Conservation (phyloP, 2,113 vertebrate species). For the Paradoxurus hermaphroditus region DNA sequence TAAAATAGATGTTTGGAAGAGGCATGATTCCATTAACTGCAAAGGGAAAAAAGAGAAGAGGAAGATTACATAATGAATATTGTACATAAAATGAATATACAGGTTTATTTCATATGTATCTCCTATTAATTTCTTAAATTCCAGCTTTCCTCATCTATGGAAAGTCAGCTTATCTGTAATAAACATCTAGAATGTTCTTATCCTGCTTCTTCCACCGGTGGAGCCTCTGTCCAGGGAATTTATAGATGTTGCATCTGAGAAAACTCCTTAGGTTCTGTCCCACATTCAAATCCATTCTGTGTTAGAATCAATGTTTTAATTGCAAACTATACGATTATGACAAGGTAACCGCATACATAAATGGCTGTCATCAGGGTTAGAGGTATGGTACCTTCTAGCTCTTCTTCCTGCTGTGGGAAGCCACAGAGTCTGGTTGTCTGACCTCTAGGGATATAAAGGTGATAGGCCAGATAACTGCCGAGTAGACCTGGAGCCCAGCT, state of each 20-base stretch:
- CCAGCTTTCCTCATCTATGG: neutral
- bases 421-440: neutral
- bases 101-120: neutral
- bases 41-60: neutral
- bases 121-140: conserved; percentile 39
- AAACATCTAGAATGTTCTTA: neutral
- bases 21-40: neutral
- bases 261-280: neutral
- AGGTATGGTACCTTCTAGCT: neutral
- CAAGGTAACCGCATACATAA: neutral
- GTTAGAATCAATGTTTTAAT: neutral
- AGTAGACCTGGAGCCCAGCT: neutral
- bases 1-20: neutral
- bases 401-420: neutral
- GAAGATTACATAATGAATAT: neutral
- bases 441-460: neutral
- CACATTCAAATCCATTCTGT: neutral
- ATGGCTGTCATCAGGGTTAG: neutral
- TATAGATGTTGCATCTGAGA: neutral
- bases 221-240: neutral
- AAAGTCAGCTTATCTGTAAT: conserved; percentile 33
- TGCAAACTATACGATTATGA: neutral
- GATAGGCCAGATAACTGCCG: neutral
- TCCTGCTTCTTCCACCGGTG: neutral
- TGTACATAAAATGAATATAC: neutral